These are phyloP conservation scores for Ephestia elutella DNA, from an alignment of 1,140 invertebrate species.

Conservation along the genomic window DNA sequence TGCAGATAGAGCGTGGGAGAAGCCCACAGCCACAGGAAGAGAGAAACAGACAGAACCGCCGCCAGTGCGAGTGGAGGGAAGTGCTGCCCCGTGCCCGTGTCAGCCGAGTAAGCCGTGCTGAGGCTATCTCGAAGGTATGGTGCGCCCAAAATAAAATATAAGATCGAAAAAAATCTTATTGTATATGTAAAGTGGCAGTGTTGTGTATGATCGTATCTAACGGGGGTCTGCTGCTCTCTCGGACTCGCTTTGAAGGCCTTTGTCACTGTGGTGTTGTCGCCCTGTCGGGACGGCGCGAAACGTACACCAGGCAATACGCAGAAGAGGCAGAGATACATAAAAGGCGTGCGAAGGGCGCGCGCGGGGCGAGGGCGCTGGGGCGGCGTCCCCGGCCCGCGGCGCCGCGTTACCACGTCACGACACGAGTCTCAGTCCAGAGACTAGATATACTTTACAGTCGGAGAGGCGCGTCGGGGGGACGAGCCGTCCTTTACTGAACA, in stretches of 20 bases:
- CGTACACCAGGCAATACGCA: constrained; percentile 57
- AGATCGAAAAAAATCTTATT: constrained; percentile 43
- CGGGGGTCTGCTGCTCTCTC: constrained; percentile 75
- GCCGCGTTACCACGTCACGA: constrained; percentile 51
- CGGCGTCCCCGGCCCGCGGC: constrained; percentile 51
- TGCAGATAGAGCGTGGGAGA: constrained; percentile 60
- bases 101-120: constrained; percentile 67
- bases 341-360: constrained; percentile 50
- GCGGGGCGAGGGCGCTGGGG: constrained; percentile 49
- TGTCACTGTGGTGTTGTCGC: constrained; percentile 70
- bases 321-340: constrained; percentile 57
- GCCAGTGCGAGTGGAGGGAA: constrained; percentile 54
- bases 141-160: constrained; percentile 48
- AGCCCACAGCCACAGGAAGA: constrained; percentile 74
- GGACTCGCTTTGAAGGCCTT: constrained; percentile 73
- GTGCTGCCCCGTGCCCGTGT: constrained; percentile 51
- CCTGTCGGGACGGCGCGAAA: constrained; percentile 46
- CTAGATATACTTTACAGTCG: constrained; percentile 64
- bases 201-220: constrained; percentile 66
- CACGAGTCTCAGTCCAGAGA: constrained; percentile 18
- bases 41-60: constrained; percentile 74
- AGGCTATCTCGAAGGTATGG: constrained; percentile 48
- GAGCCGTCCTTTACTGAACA: constrained; percentile 70
- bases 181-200: constrained; percentile 64
- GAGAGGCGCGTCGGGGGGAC: constrained; percentile 56